Evolutionary conservation across 1,140 invertebrate genomes (phyloP).

Genomic region (Rhyacophila brunnea): DNA sequence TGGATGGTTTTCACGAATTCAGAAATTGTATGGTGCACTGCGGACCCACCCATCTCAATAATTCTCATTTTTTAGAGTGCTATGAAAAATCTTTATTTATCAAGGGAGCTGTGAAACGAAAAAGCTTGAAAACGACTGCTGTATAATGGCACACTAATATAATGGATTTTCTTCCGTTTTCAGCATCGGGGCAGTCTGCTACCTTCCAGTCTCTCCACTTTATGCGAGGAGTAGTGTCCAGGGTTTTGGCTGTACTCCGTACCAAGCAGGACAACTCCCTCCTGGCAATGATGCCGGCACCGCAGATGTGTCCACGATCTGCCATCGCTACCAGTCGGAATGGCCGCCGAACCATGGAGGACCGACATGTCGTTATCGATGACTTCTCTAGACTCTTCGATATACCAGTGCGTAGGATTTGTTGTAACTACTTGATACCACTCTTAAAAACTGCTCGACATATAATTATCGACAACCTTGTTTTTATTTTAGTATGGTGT

Average conservation of each 20-base stretch:
- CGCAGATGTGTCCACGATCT: conserved; percentile 53
- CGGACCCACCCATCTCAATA: too few species aligned
- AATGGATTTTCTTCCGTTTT: not conserved
- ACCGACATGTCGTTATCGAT: conserved; percentile 75
- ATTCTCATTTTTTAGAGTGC: too few species aligned
- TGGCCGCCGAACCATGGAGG: conserved; percentile 81
- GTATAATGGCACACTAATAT: not conserved
- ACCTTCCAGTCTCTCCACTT: conserved; percentile 65
- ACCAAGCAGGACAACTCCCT: conserved; percentile 65
- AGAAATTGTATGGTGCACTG: too few species aligned
- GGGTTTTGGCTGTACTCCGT: conserved; percentile 68
- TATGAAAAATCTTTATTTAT: too few species aligned
- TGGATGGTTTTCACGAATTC: too few species aligned
- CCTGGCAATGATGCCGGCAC: conserved; percentile 52
- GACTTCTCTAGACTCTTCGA: conserved; percentile 69
- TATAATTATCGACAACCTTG: too few species aligned
- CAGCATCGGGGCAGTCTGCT: conserved; percentile 47
- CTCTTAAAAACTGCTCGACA: too few species aligned
- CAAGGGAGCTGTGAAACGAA: too few species aligned
- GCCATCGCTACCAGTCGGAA: conserved; percentile 70
- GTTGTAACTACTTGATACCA: too few species aligned
- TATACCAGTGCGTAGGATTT: conserved; percentile 53
- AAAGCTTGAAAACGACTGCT: too few species aligned
- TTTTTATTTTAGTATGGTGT: too few species aligned
- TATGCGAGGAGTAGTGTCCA: conserved; percentile 69